Conservation (phyloP, 92 coral and sea anemone genomes). For the Epizoanthus stellaris region DNA sequence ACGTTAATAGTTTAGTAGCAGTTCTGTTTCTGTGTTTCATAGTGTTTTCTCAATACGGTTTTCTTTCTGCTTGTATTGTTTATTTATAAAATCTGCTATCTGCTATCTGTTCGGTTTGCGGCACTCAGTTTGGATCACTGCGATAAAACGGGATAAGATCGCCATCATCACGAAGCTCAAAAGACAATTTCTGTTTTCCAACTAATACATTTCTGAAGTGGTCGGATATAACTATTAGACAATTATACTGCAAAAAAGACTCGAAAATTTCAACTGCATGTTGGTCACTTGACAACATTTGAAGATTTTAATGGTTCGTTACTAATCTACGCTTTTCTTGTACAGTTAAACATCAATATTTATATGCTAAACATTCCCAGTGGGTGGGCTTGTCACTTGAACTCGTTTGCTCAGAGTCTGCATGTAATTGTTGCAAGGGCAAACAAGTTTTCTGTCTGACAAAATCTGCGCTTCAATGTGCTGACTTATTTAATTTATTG, state of each 20-base stretch:
- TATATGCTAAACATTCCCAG: constrained; percentile 29
- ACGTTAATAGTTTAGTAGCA: too few relatives aligned
- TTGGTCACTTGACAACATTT: background rate
- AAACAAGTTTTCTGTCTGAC: background rate
- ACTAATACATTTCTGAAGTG: background rate
- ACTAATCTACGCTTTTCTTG: background rate
- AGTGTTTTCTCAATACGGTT: background rate
- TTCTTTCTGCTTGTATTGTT: constrained; percentile 4
- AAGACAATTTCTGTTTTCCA: background rate
- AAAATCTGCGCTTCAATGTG: background rate
- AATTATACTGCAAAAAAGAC: background rate
- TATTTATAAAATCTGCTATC: constrained; percentile 27
- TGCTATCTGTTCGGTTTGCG: constrained; percentile 9
- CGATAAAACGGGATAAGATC: constrained; percentile 21
- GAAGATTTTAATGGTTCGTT: background rate
- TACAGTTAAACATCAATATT: constrained; percentile 40
- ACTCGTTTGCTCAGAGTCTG: constrained; percentile 8
- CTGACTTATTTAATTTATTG: background rate
- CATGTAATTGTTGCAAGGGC: background rate
- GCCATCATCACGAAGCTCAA: background rate
- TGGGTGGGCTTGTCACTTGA: constrained; percentile 2
- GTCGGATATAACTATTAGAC: background rate
- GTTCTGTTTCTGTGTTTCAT: too few relatives aligned
- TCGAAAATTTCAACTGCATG: background rate
- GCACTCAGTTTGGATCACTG: background rate